Evolutionary conservation across 2,888 invertebrate genomes (phyloP).

Genomic region (Drosophila basisetae): DNA sequence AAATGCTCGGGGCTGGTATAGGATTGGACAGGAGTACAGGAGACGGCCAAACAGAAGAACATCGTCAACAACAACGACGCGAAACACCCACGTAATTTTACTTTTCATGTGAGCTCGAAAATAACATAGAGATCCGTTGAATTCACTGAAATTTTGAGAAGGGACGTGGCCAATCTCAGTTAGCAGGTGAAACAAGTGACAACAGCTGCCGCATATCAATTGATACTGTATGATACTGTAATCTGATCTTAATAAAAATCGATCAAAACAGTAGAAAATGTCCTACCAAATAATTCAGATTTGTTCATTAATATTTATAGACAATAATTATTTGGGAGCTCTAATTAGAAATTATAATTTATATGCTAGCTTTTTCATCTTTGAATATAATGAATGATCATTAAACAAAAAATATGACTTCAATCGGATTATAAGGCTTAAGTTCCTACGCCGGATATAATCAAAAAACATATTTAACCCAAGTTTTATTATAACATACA

Average conservation of each 20-base stretch:
- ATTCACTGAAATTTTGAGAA: slow-evolving; percentile 4
- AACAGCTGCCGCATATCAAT: background rate
- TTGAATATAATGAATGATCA: background rate
- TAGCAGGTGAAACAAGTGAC: slow-evolving; percentile 12
- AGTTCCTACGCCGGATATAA: background rate
- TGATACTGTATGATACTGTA: background rate
- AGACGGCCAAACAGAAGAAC: slow-evolving; percentile 20
- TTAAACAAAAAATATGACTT: background rate
- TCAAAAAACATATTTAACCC: background rate
- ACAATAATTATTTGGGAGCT: background rate
- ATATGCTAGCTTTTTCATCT: background rate
- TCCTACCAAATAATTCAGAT: background rate
- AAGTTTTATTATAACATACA: background rate
- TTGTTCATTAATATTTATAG: background rate
- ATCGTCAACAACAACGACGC: slow-evolving; percentile 10
- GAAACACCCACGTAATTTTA: slow-evolving; percentile 60
- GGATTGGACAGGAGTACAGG: slow-evolving; percentile 27
- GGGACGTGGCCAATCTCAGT: slow-evolving; percentile 5
- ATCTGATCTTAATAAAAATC: background rate
- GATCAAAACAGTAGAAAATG: background rate
- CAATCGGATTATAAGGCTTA: background rate
- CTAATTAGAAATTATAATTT: background rate
- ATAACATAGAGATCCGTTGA: slow-evolving; percentile 40
- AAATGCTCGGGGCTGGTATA: slow-evolving; percentile 31
- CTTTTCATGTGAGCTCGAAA: slow-evolving; percentile 29